phyloP scores from a whole-genome alignment of 2,113 vertebrate genomes.

The Psilopsiagon aurifrons region DNA sequence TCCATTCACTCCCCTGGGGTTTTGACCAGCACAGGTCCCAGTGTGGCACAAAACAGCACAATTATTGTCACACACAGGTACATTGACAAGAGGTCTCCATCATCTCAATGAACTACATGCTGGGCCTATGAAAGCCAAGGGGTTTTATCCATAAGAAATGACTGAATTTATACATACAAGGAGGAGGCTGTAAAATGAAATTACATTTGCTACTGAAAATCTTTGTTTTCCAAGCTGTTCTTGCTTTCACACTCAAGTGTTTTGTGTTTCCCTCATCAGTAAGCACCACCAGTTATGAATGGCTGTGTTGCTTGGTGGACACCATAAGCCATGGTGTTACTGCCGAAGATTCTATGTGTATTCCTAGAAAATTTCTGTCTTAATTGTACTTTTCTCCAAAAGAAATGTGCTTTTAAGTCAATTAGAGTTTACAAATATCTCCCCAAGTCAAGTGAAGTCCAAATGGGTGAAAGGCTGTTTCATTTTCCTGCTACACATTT shows the following conservation, averaged over 20 bases:
- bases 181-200: neutral
- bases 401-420: slow-evolving; percentile 51
- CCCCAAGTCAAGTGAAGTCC: slow-evolving; percentile 13
- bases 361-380: slow-evolving; percentile 34
- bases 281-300: neutral
- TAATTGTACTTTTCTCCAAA: slow-evolving; percentile 22
- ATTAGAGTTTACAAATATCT: slow-evolving; percentile 30
- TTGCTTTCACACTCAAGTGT: neutral
- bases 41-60: neutral
- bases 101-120: neutral
- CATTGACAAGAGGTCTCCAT: neutral
- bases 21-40: neutral
- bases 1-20: neutral
- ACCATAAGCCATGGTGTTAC: neutral
- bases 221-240: neutral
- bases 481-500: slow-evolving; percentile 36
- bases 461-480: slow-evolving; percentile 45
- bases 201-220: neutral
- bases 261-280: neutral
- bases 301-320: neutral
- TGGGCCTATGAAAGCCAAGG: neutral
- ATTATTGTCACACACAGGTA: neutral
- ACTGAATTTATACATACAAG: neutral
- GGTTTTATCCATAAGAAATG: neutral
- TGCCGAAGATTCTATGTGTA: slow-evolving; percentile 24